Evolutionary conservation across 2,888 invertebrate genomes (phyloP).

Genomic region (Plebejus argus): DNA sequence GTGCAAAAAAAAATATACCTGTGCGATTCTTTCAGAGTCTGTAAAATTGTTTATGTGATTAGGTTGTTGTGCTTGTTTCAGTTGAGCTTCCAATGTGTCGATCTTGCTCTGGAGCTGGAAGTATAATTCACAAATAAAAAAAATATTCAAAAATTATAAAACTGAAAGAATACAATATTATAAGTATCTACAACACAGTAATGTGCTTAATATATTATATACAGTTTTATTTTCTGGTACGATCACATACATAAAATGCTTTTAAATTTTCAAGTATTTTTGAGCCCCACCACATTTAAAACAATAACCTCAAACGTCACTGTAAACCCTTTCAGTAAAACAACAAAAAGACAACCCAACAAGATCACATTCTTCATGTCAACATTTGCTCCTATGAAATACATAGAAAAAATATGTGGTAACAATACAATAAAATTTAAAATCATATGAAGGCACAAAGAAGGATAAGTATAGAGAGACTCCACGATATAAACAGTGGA

Average conservation of each 20-base stretch:
- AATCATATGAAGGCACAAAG: background rate
- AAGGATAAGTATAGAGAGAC: constrained; percentile 34
- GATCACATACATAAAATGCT: background rate
- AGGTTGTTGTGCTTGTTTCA: constrained; percentile 59
- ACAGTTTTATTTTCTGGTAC: background rate
- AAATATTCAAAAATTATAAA: background rate
- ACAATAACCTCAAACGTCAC: background rate
- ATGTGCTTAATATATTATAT: no score
- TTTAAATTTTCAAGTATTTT: background rate
- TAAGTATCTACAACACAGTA: background rate
- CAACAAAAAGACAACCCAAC: constrained; percentile 7
- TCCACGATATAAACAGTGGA: constrained; percentile 38
- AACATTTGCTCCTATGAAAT: background rate
- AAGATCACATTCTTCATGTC: background rate
- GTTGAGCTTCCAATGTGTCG: constrained; percentile 69
- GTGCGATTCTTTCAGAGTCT: constrained; percentile 63
- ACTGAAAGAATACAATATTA: background rate
- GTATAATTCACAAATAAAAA: background rate
- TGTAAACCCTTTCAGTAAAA: background rate
- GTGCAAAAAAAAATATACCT: constrained; percentile 50
- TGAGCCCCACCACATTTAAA: constrained; percentile 35
- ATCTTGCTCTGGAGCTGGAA: constrained; percentile 71
- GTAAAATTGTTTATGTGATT: constrained; percentile 65
- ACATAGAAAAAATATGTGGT: background rate
- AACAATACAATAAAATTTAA: background rate